Percentiles rank a stretch among this genome's conserved stretches.
phyloP scores from a whole-genome alignment of 2,113 vertebrate genomes.

The Diglossa brunneiventris region DNA sequence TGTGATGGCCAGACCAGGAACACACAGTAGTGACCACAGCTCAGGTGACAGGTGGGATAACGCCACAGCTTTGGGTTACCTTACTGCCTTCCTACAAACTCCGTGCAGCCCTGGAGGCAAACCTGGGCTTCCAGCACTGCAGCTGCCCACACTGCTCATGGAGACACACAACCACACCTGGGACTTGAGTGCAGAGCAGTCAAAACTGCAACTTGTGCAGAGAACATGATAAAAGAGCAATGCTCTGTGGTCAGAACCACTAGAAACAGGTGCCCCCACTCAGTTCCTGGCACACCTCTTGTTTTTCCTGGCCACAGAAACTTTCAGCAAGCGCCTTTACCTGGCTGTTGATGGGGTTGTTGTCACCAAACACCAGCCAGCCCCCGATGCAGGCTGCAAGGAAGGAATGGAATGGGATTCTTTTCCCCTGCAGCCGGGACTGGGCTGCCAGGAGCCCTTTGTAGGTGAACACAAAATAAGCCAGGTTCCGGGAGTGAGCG shows the following conservation, averaged over 20 bases:
- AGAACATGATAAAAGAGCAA: rapidly evolving
- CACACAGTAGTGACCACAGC: not conserved
- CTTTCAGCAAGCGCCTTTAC: constrained; percentile 55
- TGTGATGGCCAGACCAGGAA: rapidly evolving
- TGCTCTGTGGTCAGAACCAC: not conserved
- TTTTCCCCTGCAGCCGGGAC: constrained; percentile 81
- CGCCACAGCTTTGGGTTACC: not conserved
- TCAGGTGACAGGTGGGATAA: not conserved
- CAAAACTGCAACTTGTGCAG: not conserved
- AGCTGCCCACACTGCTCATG: rapidly evolving
- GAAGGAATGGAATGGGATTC: constrained; percentile 85
- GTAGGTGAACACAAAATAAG: constrained; percentile 91
- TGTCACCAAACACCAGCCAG: constrained; percentile 88
- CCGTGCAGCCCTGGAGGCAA: not conserved
- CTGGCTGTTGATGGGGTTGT: constrained; percentile 95
- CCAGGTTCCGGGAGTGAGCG: constrained; percentile 89
- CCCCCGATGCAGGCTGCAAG: constrained; percentile 90
- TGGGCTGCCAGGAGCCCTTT: constrained; percentile 87
- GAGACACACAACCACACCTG: not conserved
- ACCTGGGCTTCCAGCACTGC: not conserved
- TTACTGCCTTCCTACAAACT: rapidly evolving
- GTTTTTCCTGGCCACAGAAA: not conserved
- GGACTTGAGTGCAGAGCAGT: not conserved
- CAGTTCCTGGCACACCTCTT: not conserved
- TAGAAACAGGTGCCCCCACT: not conserved